Base-by-base conservation (phyloP, 2,113 vertebrate species). In the Gracilinanus agilis region DNA sequence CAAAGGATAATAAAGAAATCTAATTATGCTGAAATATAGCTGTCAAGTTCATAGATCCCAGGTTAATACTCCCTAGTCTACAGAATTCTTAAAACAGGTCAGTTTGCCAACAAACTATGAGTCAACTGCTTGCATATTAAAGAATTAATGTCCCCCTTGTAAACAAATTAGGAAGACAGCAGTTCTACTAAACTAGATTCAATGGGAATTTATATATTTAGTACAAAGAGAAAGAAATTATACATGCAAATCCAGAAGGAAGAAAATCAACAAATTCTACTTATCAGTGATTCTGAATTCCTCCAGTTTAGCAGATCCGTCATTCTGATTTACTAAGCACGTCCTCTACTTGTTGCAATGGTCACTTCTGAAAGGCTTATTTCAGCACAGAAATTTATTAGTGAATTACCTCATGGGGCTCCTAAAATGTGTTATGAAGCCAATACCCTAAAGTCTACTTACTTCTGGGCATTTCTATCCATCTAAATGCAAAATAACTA, bases 401-500 rank as follows among this genome's bases (percentile, higher is more conserved):
- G 91, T 88, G 9, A 29, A 1, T 93, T 67, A 96, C 53, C 92
- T 97, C 91, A 54, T 92, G 9, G 1, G 56, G 44, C 90, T 96
- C 94, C 88, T 94, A 91, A 97, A 92, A 95, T 12, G 13, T 89
- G 54, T 53, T 21, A 27, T n/a, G 96, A 95, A 96, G 92, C 55
- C 83, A 97, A 98, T 94, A 96, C 23, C 44, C 93, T 94, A 90
- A 90, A 91, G 83, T 83, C 88, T 58, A 58, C 58, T 95, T 97
- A 95, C 93, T 95, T 54, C 56, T 56, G 92, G 55, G 29, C 40
- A 55, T 93, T 94, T 92, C 55, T 95, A 94, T 95, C 95, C 92
- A 98, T 97, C 95, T 97, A 98, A 98, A 98, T 96, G 93, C 91
- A 98, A 98, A 98, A 97, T 93, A 95, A 90, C 3, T n/a, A 0